Base-by-base conservation (phyloP, 1,140 invertebrate species). In the Magallana angulata region DNA sequence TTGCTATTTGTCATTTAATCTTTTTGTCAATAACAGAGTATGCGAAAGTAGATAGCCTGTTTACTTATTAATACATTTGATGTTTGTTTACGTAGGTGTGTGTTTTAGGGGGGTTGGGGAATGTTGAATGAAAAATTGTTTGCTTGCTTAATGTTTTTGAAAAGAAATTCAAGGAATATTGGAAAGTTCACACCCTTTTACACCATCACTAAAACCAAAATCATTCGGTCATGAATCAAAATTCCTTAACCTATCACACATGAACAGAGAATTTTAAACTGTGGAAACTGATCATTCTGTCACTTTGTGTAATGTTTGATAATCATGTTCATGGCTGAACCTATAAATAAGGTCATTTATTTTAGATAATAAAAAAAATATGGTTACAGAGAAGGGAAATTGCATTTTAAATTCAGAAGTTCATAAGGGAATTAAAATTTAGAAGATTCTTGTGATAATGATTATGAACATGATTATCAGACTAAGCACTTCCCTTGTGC, bases 221-320 rank as follows among this genome's bases (percentile, higher is more conserved):
- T 76, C 68, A 76, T 64, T 18, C 6, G 16, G 60, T 64, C 60
- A 64, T 64, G 60, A 7, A 64, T n/a, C 60, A n/a, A 64, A n/a
- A 64, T 64, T 64, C 60, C 16, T n/a, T 7, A n/a, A 64, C 36
- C 36, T 48, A n/a, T 30, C 12, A 30, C 36, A 76, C 18, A 76
- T 30, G 36, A 76, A 24, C 24, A 12, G 12, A 30, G 68, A 30
- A 76, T 7, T 76, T 12, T 7, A 30, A 76, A 76, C 68, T 11
- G 36, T 36, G 24, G 68, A 76, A 76, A 76, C 68, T 76, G 68
- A 76, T 76, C 68, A 76, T 76, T 76, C 68, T 76, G 68, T 76
- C 68, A 76, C 24, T 24, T 76, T 30, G 68, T 76, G 68, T 30
- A 76, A 48, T 11, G 14, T 76, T 11, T 18, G 68, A 30, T 76